phyloP scores from a whole-genome alignment of 1,140 invertebrate species.

The Caenorhabditis brenneri region DNA sequence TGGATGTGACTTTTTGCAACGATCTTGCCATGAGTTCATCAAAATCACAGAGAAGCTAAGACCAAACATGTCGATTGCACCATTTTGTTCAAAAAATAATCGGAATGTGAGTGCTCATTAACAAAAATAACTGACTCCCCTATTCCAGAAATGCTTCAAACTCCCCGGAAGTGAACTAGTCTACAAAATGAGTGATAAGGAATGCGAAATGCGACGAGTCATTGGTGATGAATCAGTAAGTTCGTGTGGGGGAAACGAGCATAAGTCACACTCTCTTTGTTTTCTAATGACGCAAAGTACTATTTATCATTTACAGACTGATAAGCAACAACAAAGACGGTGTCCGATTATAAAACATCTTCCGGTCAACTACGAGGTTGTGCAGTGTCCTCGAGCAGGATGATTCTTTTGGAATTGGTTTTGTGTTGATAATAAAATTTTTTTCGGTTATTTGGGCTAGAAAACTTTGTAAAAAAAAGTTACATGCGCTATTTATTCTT shows the following conservation, averaged over 20 bases:
- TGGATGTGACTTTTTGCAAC: not conserved
- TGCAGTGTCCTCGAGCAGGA: not conserved
- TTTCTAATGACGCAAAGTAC: not conserved
- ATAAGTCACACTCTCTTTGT: not conserved
- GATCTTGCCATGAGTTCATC: not conserved
- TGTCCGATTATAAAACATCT: not conserved
- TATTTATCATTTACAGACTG: not conserved
- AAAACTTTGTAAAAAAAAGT: no score
- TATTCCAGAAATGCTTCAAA: conserved; percentile 25
- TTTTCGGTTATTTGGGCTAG: no score
- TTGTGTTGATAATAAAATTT: not conserved
- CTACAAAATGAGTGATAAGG: not conserved
- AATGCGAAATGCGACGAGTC: conserved; percentile 5
- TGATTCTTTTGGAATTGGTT: not conserved
- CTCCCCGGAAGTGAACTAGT: not conserved
- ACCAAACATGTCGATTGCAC: not conserved
- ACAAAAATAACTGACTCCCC: no score
- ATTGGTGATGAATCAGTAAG: conserved; percentile 3
- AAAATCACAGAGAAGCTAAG: not conserved
- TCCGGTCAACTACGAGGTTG: not conserved
- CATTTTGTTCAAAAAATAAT: not conserved
- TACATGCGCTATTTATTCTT: no score
- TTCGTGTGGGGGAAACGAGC: not conserved
- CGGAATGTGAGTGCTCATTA: not conserved
- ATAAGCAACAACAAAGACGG: not conserved